phyloP scores from a whole-genome alignment of 2,113 vertebrate genomes.

The Cochlearius cochlearius region DNA sequence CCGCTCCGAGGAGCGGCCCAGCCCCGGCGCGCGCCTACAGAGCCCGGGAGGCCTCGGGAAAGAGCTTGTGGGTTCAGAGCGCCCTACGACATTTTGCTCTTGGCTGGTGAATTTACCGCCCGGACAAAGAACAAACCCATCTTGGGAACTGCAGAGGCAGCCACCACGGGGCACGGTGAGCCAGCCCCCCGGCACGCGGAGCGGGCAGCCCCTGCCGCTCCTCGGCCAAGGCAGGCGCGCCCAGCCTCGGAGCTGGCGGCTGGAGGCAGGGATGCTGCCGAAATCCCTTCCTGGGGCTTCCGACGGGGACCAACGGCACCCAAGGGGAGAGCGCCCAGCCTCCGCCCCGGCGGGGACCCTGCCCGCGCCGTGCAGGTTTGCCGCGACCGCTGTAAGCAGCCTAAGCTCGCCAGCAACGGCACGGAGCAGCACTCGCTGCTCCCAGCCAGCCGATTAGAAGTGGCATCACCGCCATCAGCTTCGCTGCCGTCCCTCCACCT shows the following conservation, averaged over 20 bases:
- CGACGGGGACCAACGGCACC: not conserved
- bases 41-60: not conserved
- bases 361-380: not conserved
- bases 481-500: not conserved
- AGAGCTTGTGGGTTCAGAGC: not conserved
- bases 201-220: not conserved
- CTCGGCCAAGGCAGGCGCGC: not conserved
- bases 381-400: constrained; percentile 6
- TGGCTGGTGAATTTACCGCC: not conserved
- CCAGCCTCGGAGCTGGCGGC: not conserved
- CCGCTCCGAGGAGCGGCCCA: too few relatives aligned
- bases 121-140: not conserved
- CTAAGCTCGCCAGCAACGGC: not conserved
- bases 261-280: not conserved
- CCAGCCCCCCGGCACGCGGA: not conserved
- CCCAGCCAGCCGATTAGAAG: constrained; percentile 29
- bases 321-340: not conserved
- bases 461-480: constrained; percentile 28
- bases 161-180: not conserved
- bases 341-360: not conserved
- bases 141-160: not conserved
- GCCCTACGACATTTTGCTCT: not conserved
- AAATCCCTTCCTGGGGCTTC: not conserved
- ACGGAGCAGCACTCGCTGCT: not conserved
- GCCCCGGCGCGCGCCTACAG: not conserved